A percentile compares a stretch with the other conserved stretches of the same genome.
These are phyloP conservation scores for Tipula lateralis DNA, from an alignment of 2,888 invertebrate species.

Conservation along the genomic window DNA sequence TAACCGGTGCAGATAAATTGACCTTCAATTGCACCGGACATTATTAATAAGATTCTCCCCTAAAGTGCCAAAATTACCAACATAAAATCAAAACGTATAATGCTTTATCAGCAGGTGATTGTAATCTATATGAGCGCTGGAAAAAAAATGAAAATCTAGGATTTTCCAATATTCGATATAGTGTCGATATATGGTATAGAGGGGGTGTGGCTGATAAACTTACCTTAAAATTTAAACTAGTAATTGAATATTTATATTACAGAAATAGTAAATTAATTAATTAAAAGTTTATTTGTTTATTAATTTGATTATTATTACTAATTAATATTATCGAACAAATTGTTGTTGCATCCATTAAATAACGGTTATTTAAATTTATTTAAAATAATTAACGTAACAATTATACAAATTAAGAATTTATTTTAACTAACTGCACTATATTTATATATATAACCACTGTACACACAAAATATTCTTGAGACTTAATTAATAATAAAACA, in stretches of 20 bases:
- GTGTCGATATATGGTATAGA: neutral
- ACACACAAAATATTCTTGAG: neutral
- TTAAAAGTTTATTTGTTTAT: neutral
- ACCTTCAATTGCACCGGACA: neutral
- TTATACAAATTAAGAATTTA: neutral
- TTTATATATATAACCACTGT: neutral
- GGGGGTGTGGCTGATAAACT: neutral
- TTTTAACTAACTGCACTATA: neutral
- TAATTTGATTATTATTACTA: neutral
- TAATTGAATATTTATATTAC: neutral
- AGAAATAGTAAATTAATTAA: neutral
- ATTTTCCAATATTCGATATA: neutral
- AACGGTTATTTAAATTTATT: neutral
- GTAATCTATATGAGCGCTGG: no score
- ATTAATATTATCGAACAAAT: no score
- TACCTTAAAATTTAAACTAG: neutral
- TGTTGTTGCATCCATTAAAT: neutral
- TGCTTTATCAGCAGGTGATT: neutral
- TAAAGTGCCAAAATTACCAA: neutral
- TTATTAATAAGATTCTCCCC: neutral
- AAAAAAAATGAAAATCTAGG: neutral
- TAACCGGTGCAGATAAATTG: neutral
- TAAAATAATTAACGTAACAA: neutral
- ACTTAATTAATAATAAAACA: neutral
- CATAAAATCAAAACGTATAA: no score